These are phyloP conservation scores for Cydia pomonella DNA, from an alignment of 1,140 invertebrate species.

Conservation along the genomic window DNA sequence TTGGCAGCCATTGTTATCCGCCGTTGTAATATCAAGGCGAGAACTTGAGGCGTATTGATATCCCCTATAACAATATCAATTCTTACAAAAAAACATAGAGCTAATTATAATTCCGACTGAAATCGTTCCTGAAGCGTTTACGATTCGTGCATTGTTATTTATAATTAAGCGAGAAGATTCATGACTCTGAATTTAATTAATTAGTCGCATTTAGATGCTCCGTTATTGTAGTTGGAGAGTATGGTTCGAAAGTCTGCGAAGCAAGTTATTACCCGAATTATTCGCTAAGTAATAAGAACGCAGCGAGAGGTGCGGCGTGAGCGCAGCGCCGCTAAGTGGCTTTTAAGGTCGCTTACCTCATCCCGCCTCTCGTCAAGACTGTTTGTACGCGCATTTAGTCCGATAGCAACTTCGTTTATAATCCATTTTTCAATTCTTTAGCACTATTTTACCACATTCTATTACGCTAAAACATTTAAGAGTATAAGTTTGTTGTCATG, in stretches of 20 bases:
- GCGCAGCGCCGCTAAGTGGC: slow-evolving; percentile 70
- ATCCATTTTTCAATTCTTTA: slow-evolving; percentile 43
- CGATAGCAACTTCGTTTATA: slow-evolving; percentile 54
- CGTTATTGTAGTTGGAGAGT: slow-evolving; percentile 13
- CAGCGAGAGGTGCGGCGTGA: slow-evolving; percentile 58
- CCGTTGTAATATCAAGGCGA: slow-evolving; percentile 38
- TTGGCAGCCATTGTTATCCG: slow-evolving; percentile 54
- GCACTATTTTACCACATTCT: neutral
- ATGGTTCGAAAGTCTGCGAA: slow-evolving; percentile 27
- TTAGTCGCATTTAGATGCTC: slow-evolving; percentile 19
- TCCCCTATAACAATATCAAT: slow-evolving; percentile 39
- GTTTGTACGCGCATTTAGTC: slow-evolving; percentile 65
- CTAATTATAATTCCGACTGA: slow-evolving; percentile 6
- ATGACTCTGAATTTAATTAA: slow-evolving; percentile 23
- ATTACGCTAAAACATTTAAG: neutral
- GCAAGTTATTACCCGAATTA: slow-evolving; percentile 59
- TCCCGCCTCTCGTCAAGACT: slow-evolving; percentile 59
- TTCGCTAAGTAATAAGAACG: slow-evolving; percentile 71
- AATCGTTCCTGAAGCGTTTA: neutral
- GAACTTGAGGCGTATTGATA: slow-evolving; percentile 31
- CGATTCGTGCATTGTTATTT: neutral
- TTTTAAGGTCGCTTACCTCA: slow-evolving; percentile 80
- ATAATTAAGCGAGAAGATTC: neutral
- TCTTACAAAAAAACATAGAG: neutral
- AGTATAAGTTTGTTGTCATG: no score